These are phyloP conservation scores for Poecilobothrus nobilitatus DNA, from an alignment of 2,888 invertebrate genomes.

Conservation along the genomic window DNA sequence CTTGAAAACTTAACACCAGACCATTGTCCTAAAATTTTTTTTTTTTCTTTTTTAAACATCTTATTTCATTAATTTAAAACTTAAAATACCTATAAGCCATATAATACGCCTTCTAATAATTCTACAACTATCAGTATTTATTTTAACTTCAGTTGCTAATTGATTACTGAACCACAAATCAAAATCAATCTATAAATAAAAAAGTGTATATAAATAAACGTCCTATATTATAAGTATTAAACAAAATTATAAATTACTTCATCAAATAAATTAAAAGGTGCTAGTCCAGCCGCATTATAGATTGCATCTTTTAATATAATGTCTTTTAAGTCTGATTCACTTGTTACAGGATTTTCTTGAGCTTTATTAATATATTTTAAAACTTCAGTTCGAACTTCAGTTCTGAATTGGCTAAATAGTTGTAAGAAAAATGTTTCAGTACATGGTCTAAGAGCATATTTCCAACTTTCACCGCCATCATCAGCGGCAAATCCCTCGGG, in stretches of 20 bases:
- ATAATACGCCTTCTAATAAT: constrained; percentile 78
- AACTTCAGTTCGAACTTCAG: constrained; percentile 63
- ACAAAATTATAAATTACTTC: constrained; percentile 49
- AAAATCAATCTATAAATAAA: constrained; percentile 62
- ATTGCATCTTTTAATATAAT: constrained; percentile 87
- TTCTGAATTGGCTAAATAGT: constrained; percentile 71
- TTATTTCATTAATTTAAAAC: neutral
- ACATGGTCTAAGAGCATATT: constrained; percentile 83
- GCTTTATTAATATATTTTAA: constrained; percentile 64
- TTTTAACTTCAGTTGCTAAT: constrained; percentile 70
- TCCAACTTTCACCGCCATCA: constrained; percentile 89
- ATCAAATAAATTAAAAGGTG: constrained; percentile 83
- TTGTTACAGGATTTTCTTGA: constrained; percentile 56
- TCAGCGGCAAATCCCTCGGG: constrained; percentile 85
- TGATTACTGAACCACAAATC: constrained; percentile 84
- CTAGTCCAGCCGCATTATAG: constrained; percentile 83
- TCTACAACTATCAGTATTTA: constrained; percentile 72
- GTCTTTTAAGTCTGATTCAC: constrained; percentile 63
- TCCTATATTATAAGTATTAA: neutral
- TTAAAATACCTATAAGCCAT: constrained; percentile 61
- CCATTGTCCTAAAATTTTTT: constrained; percentile 48
- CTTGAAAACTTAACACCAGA: constrained; percentile 73
- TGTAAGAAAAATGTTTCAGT: constrained; percentile 78
- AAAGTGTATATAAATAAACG: constrained; percentile 21
- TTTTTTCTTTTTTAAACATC: neutral